These are phyloP conservation scores for Styela plicata DNA, from an alignment of 23 tunicate species.

Conservation along the genomic window DNA sequence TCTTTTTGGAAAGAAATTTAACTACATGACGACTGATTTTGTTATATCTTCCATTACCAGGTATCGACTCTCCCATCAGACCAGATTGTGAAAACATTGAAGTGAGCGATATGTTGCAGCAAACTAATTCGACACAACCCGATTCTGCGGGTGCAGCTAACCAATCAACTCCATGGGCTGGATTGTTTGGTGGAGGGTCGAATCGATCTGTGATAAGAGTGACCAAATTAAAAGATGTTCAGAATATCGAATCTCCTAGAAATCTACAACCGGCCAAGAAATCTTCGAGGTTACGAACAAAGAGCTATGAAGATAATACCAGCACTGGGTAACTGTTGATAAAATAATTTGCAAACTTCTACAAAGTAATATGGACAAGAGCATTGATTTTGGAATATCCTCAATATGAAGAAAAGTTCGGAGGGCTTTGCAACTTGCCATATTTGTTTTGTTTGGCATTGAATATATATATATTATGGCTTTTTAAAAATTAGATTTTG, in stretches of 20 bases:
- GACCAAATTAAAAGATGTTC: slow-evolving; percentile 33
- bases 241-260: neutral
- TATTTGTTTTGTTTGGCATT: no score
- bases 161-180: slow-evolving; percentile 67
- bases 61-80: slow-evolving; percentile 55
- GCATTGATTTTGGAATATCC: no score
- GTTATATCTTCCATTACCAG: no score
- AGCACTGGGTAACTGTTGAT: neutral
- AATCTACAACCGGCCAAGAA: neutral
- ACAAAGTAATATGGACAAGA: no score
- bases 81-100: slow-evolving; percentile 31
- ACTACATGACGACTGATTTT: no score
- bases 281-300: neutral
- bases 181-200: slow-evolving; percentile 49
- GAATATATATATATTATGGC: no score
- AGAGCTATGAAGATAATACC: slow-evolving; percentile 5
- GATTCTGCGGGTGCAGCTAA: slow-evolving; percentile 39
- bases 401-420: no score
- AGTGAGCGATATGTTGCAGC: slow-evolving; percentile 39
- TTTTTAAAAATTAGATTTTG: no score
- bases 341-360: no score
- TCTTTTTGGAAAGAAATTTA: no score
- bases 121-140: slow-evolving; percentile 4
- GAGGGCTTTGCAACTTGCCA: no score
- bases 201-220: slow-evolving; percentile 26